Conservation (phyloP, 1,140 invertebrate species). For the Meloidogyne chitwoodi region DNA sequence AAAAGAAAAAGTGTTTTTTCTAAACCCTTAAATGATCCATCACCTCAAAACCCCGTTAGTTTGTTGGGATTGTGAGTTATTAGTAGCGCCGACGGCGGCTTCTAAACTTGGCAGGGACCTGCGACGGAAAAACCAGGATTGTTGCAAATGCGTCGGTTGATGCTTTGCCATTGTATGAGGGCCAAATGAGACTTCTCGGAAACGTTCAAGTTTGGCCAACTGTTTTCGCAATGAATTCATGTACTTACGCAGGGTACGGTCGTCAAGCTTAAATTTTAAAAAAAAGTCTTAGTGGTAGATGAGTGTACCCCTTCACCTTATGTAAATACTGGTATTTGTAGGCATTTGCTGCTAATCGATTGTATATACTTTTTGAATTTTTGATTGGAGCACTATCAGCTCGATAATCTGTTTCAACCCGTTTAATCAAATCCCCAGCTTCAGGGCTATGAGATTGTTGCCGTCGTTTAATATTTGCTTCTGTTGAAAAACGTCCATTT, state of each 20-base stretch:
- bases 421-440: conserved; percentile 43
- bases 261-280: conserved; percentile 46
- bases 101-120: conserved; percentile 55
- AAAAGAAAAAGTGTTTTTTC: not conserved
- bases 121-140: conserved; percentile 56
- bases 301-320: conserved; percentile 32
- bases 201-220: conserved; percentile 53
- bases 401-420: conserved; percentile 42
- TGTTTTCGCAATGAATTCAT: conserved; percentile 52
- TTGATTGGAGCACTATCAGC: conserved; percentile 24
- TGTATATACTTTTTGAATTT: conserved; percentile 42
- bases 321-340: conserved; percentile 58
- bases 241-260: conserved; percentile 52
- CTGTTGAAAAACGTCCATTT: conserved; percentile 14
- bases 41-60: conserved; percentile 23
- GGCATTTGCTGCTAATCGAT: conserved; percentile 45
- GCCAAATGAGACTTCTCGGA: conserved; percentile 54
- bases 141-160: conserved; percentile 40
- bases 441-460: conserved; percentile 43
- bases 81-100: conserved; percentile 32
- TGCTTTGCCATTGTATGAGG: conserved; percentile 53
- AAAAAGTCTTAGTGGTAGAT: not conserved
- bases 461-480: conserved; percentile 13
- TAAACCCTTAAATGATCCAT: not conserved
- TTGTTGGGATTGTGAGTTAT: conserved; percentile 43